Conservation (phyloP, 2,113 vertebrate genomes). For the Zonotrichia leucophrys region DNA sequence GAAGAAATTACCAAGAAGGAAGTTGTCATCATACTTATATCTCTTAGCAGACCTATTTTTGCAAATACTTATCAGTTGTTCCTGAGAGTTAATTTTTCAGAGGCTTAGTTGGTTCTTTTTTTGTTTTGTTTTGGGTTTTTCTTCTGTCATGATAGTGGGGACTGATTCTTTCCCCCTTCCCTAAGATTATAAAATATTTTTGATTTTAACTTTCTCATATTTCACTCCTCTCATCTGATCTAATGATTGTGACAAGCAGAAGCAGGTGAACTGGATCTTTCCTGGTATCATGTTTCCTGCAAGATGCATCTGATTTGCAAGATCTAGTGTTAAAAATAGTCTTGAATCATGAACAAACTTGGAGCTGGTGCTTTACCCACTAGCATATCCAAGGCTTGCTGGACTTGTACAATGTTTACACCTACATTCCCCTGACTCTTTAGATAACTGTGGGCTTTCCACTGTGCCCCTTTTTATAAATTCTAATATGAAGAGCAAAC, state of each 20-base stretch:
- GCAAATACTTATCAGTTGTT: background rate
- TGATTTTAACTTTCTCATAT: background rate
- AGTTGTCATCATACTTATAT: background rate
- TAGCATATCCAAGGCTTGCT: background rate
- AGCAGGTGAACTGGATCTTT: background rate
- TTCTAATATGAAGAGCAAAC: background rate
- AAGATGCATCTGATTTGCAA: background rate
- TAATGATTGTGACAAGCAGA: background rate
- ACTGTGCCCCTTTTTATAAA: background rate
- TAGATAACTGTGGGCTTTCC: background rate
- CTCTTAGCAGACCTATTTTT: background rate
- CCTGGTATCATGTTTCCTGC: background rate
- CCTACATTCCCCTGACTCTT: background rate
- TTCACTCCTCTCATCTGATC: background rate
- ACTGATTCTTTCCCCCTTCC: background rate
- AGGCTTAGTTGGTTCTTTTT: background rate
- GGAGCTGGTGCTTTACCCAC: background rate
- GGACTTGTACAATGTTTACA: background rate
- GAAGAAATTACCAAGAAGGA: background rate
- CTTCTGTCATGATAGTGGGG: background rate
- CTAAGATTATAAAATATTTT: background rate
- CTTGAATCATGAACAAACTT: background rate
- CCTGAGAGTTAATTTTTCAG: background rate
- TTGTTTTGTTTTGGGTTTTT: background rate
- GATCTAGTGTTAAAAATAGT: background rate